Percentiles rank a stretch among this genome's conserved stretches.
Evolutionary conservation across 2,888 invertebrate species (phyloP).

Genomic region (Plebejus melissa): DNA sequence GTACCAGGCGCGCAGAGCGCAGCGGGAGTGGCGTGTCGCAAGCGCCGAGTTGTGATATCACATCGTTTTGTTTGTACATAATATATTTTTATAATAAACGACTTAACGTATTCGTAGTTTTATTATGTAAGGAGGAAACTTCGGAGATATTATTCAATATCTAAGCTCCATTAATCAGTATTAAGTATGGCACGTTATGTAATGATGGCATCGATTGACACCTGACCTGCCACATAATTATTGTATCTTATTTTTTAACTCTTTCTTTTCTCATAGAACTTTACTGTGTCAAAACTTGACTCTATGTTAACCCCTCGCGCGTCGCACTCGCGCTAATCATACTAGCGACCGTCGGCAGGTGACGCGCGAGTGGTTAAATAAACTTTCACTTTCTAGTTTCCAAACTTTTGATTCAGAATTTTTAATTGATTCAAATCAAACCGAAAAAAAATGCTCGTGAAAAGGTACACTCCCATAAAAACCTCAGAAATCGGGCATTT

Average conservation of each 20-base stretch:
- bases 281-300: too few relatives aligned
- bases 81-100: conserved; percentile 61
- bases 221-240: not conserved
- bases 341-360: too few relatives aligned
- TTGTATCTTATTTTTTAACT: not conserved
- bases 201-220: not conserved
- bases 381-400: too few relatives aligned
- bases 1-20: conserved; percentile 1
- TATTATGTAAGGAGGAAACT: conserved; percentile 23
- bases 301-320: too few relatives aligned
- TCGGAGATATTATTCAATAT: not conserved
- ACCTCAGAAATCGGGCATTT: too few relatives aligned
- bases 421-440: too few relatives aligned
- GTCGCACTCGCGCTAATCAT: too few relatives aligned
- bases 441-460: too few relatives aligned
- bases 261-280: not conserved
- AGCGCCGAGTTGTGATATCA: conserved; percentile 66
- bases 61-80: conserved; percentile 72
- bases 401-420: too few relatives aligned
- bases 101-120: conserved; percentile 31
- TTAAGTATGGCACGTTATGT: not conserved
- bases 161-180: not conserved
- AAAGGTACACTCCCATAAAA: too few relatives aligned
- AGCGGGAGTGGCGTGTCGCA: conserved; percentile 58
- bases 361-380: too few relatives aligned